Evolutionary conservation across 2,113 vertebrate genomes (phyloP).

Genomic region (Mastomys coucha): DNA sequence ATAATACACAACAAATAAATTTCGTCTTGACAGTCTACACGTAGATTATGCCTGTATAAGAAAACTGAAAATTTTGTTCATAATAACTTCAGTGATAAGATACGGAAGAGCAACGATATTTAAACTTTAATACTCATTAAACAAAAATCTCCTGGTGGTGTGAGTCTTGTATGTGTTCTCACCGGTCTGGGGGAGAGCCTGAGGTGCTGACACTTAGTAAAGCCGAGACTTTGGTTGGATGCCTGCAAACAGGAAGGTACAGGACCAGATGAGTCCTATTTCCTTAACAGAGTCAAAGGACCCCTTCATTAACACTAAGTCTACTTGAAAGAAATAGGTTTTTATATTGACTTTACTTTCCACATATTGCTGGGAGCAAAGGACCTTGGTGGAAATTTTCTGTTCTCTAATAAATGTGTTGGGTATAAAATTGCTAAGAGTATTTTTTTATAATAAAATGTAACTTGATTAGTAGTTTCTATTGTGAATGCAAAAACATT

Average conservation of each 20-base stretch:
- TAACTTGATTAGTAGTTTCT: background rate
- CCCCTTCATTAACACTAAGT: background rate
- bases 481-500: conserved; percentile 9
- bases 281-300: background rate
- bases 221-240: background rate
- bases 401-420: background rate
- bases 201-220: background rate
- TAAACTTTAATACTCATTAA: background rate
- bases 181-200: background rate
- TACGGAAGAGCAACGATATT: background rate
- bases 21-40: background rate
- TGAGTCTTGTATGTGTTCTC: background rate
- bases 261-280: background rate
- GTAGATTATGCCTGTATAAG: background rate
- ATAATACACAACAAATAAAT: conserved; percentile 1
- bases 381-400: background rate
- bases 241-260: background rate
- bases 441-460: background rate
- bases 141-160: background rate
- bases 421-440: background rate
- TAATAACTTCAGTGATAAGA: conserved; percentile 12
- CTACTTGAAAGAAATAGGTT: background rate
- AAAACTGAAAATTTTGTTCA: background rate
- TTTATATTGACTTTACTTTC: background rate
- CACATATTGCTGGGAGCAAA: background rate